Conservation (phyloP, 2,888 invertebrate genomes). For the Epinotia bilunana region DNA sequence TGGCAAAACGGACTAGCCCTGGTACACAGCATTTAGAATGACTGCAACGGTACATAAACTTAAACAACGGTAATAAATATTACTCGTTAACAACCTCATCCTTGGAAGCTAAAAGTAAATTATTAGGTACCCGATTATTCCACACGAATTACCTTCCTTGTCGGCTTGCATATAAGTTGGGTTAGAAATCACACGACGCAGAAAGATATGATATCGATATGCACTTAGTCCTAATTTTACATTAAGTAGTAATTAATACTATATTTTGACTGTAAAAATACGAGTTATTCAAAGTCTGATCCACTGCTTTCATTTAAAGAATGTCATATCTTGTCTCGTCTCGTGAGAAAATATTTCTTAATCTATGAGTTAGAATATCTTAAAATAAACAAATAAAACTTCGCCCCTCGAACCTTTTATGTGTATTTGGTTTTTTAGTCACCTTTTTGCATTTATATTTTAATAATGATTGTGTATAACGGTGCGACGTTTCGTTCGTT, state of each 20-base stretch:
- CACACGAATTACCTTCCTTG: constrained; percentile 49
- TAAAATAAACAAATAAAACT: constrained; percentile 1
- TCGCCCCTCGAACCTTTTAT: not conserved
- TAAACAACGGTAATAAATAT: not conserved
- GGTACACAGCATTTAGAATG: not conserved
- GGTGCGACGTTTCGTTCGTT: too few species aligned
- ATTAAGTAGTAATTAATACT: too few species aligned
- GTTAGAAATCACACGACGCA: not conserved
- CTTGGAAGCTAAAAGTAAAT: constrained; percentile 49
- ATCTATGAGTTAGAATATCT: not conserved
- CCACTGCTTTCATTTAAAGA: not conserved
- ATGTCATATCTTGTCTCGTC: not conserved
- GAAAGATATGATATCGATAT: constrained; percentile 1
- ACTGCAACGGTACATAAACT: not conserved
- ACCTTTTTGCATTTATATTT: not conserved
- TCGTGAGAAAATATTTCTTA: not conserved
- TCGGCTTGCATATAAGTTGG: constrained; percentile 28
- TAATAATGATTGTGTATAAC: too few species aligned
- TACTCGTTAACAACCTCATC: constrained; percentile 46
- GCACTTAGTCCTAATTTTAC: not conserved
- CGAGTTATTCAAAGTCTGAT: not conserved
- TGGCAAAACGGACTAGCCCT: not conserved
- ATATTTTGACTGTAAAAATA: not conserved
- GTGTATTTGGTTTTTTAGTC: not conserved
- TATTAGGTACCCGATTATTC: constrained; percentile 30